These are phyloP conservation scores for Scyliorhinus canicula DNA, from an alignment of 2,797 vertebrate species.

Conservation along the genomic window DNA sequence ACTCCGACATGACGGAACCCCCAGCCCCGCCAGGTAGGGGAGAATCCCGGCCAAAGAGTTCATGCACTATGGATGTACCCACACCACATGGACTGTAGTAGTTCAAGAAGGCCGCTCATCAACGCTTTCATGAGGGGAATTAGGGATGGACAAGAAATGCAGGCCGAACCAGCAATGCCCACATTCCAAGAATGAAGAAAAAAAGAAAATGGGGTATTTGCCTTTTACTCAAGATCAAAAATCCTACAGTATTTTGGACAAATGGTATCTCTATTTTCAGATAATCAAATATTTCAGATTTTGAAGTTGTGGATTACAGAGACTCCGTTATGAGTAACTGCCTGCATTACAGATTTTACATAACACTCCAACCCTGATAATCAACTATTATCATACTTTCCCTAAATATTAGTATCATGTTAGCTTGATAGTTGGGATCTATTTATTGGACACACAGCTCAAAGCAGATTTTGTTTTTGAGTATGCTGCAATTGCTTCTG, in stretches of 20 bases:
- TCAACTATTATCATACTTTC: background rate
- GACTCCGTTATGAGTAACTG: background rate
- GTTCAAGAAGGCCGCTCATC: background rate
- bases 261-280: background rate
- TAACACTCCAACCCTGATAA: background rate
- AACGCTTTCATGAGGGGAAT: background rate
- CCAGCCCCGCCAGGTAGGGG: too few species aligned
- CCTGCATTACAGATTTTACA: constrained; percentile 1
- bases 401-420: background rate
- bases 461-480: background rate
- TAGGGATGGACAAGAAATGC: background rate
- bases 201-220: background rate
- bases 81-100: too few species aligned
- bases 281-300: background rate
- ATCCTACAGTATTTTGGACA: background rate
- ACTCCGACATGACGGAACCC: too few species aligned
- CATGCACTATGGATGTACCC: background rate
- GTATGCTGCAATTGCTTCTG: background rate
- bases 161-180: background rate
- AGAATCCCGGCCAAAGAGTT: too few species aligned
- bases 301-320: background rate
- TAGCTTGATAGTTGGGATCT: background rate
- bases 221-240: background rate
- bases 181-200: background rate
- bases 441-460: background rate